Evolutionary conservation across 1,140 invertebrate species (phyloP), one percentile per base, ranked within the genome.

Genomic region (Bombus haemorrhoidalis): DNA sequence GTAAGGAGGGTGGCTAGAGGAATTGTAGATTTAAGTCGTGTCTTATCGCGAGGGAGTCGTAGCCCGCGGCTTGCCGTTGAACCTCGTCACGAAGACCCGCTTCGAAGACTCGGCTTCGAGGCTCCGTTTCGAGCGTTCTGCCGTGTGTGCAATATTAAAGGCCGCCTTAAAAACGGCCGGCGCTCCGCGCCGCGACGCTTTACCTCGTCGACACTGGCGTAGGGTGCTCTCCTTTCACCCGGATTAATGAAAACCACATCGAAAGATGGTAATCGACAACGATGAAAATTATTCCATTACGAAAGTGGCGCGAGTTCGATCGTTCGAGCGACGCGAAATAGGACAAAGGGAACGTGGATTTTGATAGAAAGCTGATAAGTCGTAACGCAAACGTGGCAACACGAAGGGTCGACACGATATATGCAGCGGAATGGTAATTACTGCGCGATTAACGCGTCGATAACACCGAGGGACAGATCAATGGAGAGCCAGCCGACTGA

Each of bases 11-110:
- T 78, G 77, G 39, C 69, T 73, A 62, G 82, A 85, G 82, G 83
- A 88, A 90, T 91, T 87, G 86, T 91, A 87, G 85, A 92, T 91
- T 91, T 89, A 84, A 91, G 88, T 88, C 87, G 88, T 92, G 90
- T 92, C 89, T 91, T 91, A 92, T 93, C 91, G 83, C 89, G 86
- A 59, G 91, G 85, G 86, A 92, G 86, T 86, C 75, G 78, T 92
- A 90, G 88, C 90, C 85, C 82, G 83, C 76, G 81, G 88, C 85
- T 74, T 39, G 82, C 78, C 79, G 88, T 85, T 80, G 25, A 89
- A 81, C 83, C 85, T 87, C 81, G 81, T 86, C 87, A 69, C 82
- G 85, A n/a, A n/a, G n/a, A 89, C 83, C 78, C 88, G 79, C 66
- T 83, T 77, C 79, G 75, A 83, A 72, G 57, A 71, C 78, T 28